A percentile compares a stretch with the other conserved stretches of the same genome.
These are phyloP conservation scores for Thalassophryne amazonica DNA, from an alignment of 2,797 vertebrate genomes.

Conservation along the genomic window DNA sequence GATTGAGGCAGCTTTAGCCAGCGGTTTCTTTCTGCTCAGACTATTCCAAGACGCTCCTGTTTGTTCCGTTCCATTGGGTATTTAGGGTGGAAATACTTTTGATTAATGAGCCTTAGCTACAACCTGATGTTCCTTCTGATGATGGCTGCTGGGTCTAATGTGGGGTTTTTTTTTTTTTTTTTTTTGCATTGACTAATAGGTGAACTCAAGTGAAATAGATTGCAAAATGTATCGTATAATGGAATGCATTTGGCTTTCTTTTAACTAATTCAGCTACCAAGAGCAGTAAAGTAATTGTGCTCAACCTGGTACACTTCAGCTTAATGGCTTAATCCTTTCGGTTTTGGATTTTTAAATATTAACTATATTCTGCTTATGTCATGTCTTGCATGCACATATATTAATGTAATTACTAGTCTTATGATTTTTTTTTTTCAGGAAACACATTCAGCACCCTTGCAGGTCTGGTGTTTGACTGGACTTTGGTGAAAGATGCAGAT, in stretches of 20 bases:
- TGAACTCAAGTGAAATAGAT: conserved; percentile 13
- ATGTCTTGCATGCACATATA: not conserved
- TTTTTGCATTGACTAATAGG: conserved; percentile 36
- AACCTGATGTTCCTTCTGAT: conserved; percentile 51
- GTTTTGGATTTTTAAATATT: conserved; percentile 2
- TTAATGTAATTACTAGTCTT: not conserved
- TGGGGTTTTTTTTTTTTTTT: no score
- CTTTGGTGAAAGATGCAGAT: conserved; percentile 87
- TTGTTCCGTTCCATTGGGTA: conserved; percentile 55
- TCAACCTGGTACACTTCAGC: not conserved
- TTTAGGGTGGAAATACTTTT: conserved; percentile 52
- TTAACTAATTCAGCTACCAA: conserved; percentile 10
- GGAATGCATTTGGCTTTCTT: conserved; percentile 40
- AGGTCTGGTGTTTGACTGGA: conserved; percentile 93
- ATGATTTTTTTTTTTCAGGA: conserved; percentile 68
- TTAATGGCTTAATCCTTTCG: not conserved
- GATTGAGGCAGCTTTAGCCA: conserved; percentile 23
- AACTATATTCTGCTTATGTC: not conserved
- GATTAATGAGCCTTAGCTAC: conserved; percentile 64
- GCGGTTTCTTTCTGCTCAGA: conserved; percentile 19
- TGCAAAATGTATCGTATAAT: conserved; percentile 24
- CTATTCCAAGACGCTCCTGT: conserved; percentile 37
- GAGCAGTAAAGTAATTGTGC: conserved; percentile 17
- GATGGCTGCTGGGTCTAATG: conserved; percentile 35
- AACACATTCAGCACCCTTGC: conserved; percentile 96